Evolutionary conservation across 1,140 invertebrate species (phyloP).

Genomic region (Eriosoma lanigerum): DNA sequence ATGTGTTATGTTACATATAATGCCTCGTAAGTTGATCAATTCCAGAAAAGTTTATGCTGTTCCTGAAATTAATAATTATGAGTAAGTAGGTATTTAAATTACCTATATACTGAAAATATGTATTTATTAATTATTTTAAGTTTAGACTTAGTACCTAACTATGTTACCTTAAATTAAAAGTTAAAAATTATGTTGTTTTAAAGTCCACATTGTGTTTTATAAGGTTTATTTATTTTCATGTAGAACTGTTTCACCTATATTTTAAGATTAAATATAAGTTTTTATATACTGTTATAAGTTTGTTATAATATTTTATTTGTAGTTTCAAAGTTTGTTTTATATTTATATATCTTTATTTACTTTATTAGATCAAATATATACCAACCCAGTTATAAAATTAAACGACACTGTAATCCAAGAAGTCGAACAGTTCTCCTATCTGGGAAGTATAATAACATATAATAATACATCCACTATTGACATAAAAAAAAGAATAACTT

Average conservation of each 20-base stretch:
- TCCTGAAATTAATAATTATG: slow-evolving; percentile 3
- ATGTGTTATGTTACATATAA: neutral
- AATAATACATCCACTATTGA: too few relatives aligned
- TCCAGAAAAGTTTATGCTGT: neutral
- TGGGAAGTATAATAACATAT: too few relatives aligned
- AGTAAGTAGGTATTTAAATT: too few relatives aligned
- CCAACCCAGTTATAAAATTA: too few relatives aligned
- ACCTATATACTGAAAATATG: too few relatives aligned
- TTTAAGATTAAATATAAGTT: neutral
- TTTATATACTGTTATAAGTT: slow-evolving; percentile 1
- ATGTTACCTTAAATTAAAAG: too few relatives aligned
- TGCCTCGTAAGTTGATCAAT: neutral
- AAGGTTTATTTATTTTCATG: neutral
- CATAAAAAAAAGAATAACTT: too few relatives aligned
- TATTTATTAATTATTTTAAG: neutral
- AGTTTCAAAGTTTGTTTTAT: neutral
- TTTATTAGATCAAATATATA: too few relatives aligned
- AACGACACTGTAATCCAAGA: too few relatives aligned
- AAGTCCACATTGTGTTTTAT: neutral
- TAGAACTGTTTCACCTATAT: neutral
- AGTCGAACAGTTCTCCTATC: too few relatives aligned
- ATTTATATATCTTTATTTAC: too few relatives aligned
- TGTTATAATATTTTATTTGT: neutral
- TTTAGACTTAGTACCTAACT: too few relatives aligned
- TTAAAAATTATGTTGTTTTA: neutral